Percentiles rank a stretch among this genome's conserved stretches.
Conservation (phyloP, 2,113 vertebrate species). For the Entosphenus tridentatus region DNA sequence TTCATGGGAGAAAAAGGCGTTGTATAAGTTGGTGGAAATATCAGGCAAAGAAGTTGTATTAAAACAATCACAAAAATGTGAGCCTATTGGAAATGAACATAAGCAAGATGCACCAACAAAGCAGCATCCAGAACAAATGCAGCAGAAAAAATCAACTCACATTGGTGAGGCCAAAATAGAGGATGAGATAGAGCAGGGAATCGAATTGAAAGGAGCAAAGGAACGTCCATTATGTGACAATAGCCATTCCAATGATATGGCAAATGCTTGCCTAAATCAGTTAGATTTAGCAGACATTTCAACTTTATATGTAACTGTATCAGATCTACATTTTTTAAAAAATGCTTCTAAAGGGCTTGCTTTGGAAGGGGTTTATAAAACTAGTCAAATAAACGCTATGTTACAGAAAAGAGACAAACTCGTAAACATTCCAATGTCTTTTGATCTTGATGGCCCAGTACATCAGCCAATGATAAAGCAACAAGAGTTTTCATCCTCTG, state of each 20-base stretch:
- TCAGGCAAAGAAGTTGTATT: too few species aligned
- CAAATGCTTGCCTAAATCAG: slow-evolving; percentile 11
- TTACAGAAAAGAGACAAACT: slow-evolving; percentile 18
- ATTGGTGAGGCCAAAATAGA: slow-evolving; percentile 1
- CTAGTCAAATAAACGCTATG: neutral
- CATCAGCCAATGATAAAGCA: slow-evolving; percentile 11
- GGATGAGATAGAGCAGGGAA: slow-evolving; percentile 13
- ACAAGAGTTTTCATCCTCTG: slow-evolving; percentile 19
- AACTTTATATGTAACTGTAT: slow-evolving; percentile 7
- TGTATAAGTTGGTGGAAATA: too few species aligned
- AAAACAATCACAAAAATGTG: too few species aligned
- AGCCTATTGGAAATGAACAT: slow-evolving; percentile 8
- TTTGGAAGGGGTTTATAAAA: slow-evolving; percentile 23
- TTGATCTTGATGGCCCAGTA: slow-evolving; percentile 13
- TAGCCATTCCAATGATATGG: neutral
- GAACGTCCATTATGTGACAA: neutral
- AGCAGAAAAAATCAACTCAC: neutral
- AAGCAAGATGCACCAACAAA: neutral
- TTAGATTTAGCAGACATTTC: slow-evolving; percentile 8
- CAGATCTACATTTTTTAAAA: slow-evolving; percentile 15
- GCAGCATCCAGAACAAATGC: slow-evolving; percentile 8
- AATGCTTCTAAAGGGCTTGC: slow-evolving; percentile 21
- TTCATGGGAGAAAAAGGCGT: too few species aligned
- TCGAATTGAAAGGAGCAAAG: slow-evolving; percentile 13
- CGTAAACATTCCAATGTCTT: slow-evolving; percentile 13